Percentiles rank a stretch among this genome's conserved stretches.
phyloP scores from a whole-genome alignment of 1,140 invertebrate species.

The Leptinotarsa defecta region DNA sequence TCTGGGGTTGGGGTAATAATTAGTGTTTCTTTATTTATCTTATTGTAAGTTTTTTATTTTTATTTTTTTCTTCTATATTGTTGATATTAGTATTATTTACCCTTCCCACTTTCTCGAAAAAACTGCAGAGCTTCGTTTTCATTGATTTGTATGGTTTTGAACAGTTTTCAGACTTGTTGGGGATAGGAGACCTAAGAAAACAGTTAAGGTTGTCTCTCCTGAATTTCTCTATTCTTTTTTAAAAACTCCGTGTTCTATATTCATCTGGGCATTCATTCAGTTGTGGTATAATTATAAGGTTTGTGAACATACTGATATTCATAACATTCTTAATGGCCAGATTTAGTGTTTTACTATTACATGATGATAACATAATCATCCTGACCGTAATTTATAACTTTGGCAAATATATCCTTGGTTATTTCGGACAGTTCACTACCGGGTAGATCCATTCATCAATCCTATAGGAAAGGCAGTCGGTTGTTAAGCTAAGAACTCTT shows the following conservation, averaged over 20 bases:
- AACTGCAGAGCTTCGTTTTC: too few relatives aligned
- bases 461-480: background rate
- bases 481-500: background rate
- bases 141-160: too few relatives aligned
- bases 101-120: too few relatives aligned
- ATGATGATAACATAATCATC: conserved; percentile 1
- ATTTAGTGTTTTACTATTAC: conserved; percentile 1
- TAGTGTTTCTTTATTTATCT: too few relatives aligned
- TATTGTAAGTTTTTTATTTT: too few relatives aligned
- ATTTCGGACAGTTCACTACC: background rate
- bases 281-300: background rate
- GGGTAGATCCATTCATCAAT: background rate
- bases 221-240: background rate
- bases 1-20: too few relatives aligned
- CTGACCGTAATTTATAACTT: conserved; percentile 1
- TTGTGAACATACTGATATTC: background rate
- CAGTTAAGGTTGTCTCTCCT: background rate
- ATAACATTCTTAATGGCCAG: background rate
- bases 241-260: background rate
- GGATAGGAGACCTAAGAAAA: background rate
- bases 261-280: background rate
- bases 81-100: too few relatives aligned
- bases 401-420: background rate
- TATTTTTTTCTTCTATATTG: too few relatives aligned
- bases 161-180: too few relatives aligned